Evolutionary conservation across 2,888 invertebrate species (phyloP).

Genomic region (Terebella lapidaria): DNA sequence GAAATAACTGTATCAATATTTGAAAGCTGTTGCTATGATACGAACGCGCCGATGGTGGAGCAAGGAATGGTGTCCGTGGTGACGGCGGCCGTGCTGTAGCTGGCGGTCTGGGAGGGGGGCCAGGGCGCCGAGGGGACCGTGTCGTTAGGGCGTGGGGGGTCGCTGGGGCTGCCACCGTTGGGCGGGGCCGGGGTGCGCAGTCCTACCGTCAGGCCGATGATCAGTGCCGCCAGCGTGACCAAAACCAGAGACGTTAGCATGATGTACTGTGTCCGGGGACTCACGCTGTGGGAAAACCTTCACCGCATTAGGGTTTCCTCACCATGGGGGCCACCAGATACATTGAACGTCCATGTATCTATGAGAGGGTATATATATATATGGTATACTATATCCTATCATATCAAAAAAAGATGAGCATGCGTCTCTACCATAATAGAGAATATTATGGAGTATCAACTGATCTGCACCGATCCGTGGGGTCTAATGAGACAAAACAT

Average conservation of each 20-base stretch:
- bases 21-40: neutral
- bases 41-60: slow-evolving; percentile 20
- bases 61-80: slow-evolving; percentile 17
- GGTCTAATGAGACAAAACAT: no score
- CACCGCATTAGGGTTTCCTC: no score
- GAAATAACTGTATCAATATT: neutral
- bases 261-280: slow-evolving; percentile 4
- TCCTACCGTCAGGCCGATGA: slow-evolving; percentile 20
- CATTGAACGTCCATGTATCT: no score
- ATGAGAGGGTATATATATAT: no score
- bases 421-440: no score
- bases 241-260: slow-evolving; percentile 7
- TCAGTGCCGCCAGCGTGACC: slow-evolving; percentile 5
- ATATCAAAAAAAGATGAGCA: no score
- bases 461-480: no score
- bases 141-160: slow-evolving; percentile 3
- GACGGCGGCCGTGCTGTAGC: slow-evolving; percentile 10
- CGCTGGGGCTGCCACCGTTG: slow-evolving; percentile 19
- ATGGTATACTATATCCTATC: no score
- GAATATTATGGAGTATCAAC: no score
- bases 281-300: no score
- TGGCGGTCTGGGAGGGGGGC: neutral
- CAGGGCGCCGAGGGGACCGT: neutral
- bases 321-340: no score
- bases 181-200: slow-evolving; percentile 15